Base-by-base conservation (phyloP, 2,113 vertebrate species). In the Hippocampus guttulatus region DNA sequence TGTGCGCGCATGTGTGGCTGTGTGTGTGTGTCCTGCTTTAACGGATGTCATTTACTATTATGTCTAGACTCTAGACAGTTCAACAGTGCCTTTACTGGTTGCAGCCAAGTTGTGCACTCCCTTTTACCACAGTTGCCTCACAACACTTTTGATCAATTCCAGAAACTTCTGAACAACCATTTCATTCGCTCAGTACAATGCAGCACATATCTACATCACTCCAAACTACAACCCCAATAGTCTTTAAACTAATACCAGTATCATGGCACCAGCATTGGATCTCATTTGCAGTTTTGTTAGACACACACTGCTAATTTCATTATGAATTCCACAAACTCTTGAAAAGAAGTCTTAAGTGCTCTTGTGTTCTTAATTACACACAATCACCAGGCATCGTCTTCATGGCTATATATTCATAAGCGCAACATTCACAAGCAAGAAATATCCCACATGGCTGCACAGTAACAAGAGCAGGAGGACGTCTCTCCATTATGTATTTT, bases 251-350 rank as follows among this genome's bases (percentile, higher is more conserved):
- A 25, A 60, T 60, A 2, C 57, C 12, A 58, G 25, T 27, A 27
- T 20, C 58, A 33, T 21, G 21, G 21, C 52, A 21, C 52, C n/a
- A 1, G 9, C n/a, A 52, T 55, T 55, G 7, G 52, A 55, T 55
- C 52, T n/a, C 21, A 55, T 21, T 55, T 55, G 54, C 54, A n/a
- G 4, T 41, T 8, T 63, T 41, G 20, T 62, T 8, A 62, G 2
- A 33, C 0, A 9, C 16, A 9, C 30, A 15, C 43, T 62, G 8
- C 30, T 62, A 33, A 61, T 38, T 18, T 30, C 58, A 61, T 33
- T 38, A 61, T 61, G 15, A 62, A 62, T 62, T 62, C 60, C 60
- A 62, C 30, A 62, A 62, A 62, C 27, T 5, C 30, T 33, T 62
- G 15, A 38, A 62, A 38, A 16, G 16, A 62, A 20, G 18, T 62